Base-by-base conservation (phyloP, 2,113 vertebrate genomes). In the Odontophorus gujanensis region DNA sequence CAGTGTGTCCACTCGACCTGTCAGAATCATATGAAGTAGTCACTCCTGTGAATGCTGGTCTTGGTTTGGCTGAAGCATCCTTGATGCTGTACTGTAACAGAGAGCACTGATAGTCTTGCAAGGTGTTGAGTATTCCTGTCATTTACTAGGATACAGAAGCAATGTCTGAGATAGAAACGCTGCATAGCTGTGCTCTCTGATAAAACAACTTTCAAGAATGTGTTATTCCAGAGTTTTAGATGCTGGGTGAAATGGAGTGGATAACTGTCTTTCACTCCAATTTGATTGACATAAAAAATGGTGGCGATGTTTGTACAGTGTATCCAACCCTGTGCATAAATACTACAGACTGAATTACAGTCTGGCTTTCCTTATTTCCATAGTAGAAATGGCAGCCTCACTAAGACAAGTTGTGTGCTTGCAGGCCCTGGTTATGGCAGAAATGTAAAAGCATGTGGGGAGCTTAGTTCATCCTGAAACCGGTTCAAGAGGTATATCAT, bases 11-110 rank as follows among this genome's bases (percentile, higher is more conserved):
- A 7, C 20, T 36, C 78, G 51, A 30, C n/a, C 18, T 57, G 47
- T 43, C 43, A 47, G 36, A 48, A 5, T 43, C 2, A 2, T 22
- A 8, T 0, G 51, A 0, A 66, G 34, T 11, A 38, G 14, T 43
- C 7, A 4, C 17, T 84, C 50, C 24, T 76, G 13, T 32, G 65
- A 38, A 22, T 74, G 62, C 32, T 48, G 20, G 13, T 53, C 40
- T 48, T 40, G 21, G 2, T 77, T 68, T 68, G 57, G 11, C 43
- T 74, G 50, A 18, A 25, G 4, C 34, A 42, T 32, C 21, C 0
- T 10, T 4, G 1, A 0, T 42, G n/a, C 24, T 81, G 6, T 48
- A 8, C 28, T 42, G 42, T n/a, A 16, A 17, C 13, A 61, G 59
- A 66, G 45, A 85, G 40, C 36, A 72, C 72, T 48, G 36, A 45